A percentile compares a stretch with the other conserved stretches of the same genome.
Evolutionary conservation across 2,888 invertebrate genomes (phyloP).

Genomic region (Eilema griseolum): DNA sequence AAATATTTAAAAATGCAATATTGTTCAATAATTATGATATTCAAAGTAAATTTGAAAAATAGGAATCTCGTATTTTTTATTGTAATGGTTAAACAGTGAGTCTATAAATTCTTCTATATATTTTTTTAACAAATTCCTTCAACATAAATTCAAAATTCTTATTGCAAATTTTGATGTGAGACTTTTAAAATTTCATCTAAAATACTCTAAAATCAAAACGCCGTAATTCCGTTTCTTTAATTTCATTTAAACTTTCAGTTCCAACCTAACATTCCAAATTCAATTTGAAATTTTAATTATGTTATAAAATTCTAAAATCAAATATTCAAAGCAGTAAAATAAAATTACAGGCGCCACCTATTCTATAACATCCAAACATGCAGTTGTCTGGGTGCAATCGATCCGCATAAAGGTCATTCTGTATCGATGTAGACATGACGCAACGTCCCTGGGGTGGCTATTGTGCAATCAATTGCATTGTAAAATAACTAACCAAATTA

Average conservation of each 20-base stretch:
- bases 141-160: too few species aligned
- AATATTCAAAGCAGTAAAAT: background rate
- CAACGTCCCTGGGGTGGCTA: constrained; percentile 69
- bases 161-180: background rate
- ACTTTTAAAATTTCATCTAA: background rate
- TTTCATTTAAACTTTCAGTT: background rate
- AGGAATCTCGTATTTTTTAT: background rate
- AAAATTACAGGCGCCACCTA: constrained; percentile 18
- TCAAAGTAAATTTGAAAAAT: background rate
- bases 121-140: too few species aligned
- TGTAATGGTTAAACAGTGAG: too few species aligned
- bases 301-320: background rate
- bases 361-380: constrained; percentile 27
- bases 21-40: too few species aligned
- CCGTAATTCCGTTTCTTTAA: background rate
- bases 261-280: background rate
- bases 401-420: constrained; percentile 80
- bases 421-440: constrained; percentile 72
- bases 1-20: too few species aligned
- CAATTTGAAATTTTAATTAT: background rate
- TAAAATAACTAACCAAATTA: constrained; percentile 20
- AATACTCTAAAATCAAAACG: background rate
- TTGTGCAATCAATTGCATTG: constrained; percentile 79
- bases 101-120: background rate
- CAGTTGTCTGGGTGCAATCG: constrained; percentile 66